Percentiles rank a stretch among this genome's conserved stretches.
phyloP scores from a whole-genome alignment of 1,140 invertebrate genomes.

The Samia ricini region DNA sequence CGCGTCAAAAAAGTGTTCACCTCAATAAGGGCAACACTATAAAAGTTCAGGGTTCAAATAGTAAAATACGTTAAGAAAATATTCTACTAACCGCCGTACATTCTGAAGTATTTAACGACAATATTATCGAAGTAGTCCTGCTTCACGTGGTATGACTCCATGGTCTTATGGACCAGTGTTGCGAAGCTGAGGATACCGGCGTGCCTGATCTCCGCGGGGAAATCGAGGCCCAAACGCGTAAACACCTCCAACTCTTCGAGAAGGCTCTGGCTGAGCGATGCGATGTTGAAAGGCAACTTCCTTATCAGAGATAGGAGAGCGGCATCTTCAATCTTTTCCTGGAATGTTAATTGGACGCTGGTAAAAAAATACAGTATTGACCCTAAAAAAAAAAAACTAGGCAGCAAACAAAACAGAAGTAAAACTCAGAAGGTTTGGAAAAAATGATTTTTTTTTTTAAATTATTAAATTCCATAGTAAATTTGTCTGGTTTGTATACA shows the following conservation, averaged over 20 bases:
- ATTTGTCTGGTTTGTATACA: no score
- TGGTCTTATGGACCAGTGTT: constrained; percentile 83
- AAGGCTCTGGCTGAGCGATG: constrained; percentile 62
- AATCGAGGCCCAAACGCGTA: constrained; percentile 58
- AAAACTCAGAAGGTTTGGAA: no score
- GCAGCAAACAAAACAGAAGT: no score
- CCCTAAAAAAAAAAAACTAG: constrained; percentile 7
- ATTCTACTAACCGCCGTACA: constrained; percentile 76
- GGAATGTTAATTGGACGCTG: no score
- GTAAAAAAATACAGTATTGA: not conserved
- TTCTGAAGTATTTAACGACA: constrained; percentile 82
- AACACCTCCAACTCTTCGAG: constrained; percentile 62
- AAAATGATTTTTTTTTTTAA: no score
- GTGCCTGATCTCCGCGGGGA: constrained; percentile 78
- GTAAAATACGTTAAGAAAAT: no score
- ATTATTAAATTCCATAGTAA: no score
- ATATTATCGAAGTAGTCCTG: constrained; percentile 84
- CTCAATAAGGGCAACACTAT: no score
- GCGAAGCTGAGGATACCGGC: constrained; percentile 84
- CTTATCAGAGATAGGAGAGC: constrained; percentile 56
- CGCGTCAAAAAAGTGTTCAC: no score
- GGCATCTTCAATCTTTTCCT: constrained; percentile 62
- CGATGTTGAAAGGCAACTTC: constrained; percentile 68
- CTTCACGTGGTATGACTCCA: constrained; percentile 73
- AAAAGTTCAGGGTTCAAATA: no score